Conservation (phyloP, 2,797 vertebrate species). For the Ammospiza maritima region DNA sequence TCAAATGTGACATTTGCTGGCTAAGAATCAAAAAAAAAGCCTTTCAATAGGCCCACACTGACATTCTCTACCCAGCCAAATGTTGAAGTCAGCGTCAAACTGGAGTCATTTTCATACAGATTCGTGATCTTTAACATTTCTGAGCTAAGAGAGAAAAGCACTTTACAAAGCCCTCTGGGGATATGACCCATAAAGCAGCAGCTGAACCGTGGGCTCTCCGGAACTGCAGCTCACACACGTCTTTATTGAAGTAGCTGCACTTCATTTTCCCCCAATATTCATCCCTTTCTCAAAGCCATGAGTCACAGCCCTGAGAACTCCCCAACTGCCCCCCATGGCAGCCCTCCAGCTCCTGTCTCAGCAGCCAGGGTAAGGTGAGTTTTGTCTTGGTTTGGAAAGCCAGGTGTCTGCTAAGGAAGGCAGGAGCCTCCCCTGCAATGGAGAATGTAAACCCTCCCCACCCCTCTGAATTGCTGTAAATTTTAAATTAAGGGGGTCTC, state of each 20-base stretch:
- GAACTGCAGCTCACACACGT: background rate
- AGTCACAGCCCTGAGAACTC: background rate
- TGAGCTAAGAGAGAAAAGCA: background rate
- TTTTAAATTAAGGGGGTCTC: no score
- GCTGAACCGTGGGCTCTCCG: background rate
- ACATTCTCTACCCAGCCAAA: background rate
- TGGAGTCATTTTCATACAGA: background rate
- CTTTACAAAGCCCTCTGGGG: background rate
- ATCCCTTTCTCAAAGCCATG: background rate
- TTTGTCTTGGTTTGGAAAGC: no score
- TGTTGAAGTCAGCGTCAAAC: background rate
- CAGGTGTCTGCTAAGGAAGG: no score
- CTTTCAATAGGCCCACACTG: background rate
- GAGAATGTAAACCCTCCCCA: no score
- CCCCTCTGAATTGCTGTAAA: no score
- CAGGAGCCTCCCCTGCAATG: no score
- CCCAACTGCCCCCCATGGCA: fast-evolving
- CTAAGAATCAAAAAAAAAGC: background rate
- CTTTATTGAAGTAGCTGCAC: background rate
- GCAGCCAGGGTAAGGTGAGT: background rate
- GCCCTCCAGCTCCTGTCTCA: background rate
- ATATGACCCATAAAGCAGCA: background rate
- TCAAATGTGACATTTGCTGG: conserved; percentile 4
- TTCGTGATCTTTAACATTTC: background rate
- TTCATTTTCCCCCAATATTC: background rate